These are phyloP conservation scores for Glyphotaelius pellucidus DNA, from an alignment of 2,888 invertebrate species.

Conservation along the genomic window DNA sequence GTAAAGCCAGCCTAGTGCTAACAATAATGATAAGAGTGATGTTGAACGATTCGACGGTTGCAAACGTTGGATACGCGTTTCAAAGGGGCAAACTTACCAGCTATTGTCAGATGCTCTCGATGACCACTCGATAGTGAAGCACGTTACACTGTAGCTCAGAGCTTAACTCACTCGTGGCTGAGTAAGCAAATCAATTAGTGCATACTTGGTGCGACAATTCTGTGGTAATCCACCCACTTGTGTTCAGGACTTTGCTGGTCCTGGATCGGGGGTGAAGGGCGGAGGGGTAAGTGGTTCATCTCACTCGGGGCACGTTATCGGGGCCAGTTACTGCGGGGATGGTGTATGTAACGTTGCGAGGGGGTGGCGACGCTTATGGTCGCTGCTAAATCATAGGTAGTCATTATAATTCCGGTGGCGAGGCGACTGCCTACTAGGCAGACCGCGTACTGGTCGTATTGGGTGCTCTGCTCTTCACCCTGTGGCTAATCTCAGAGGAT, in stretches of 20 bases:
- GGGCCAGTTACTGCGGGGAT: background rate
- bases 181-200: background rate
- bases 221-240: background rate
- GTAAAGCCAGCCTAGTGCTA: background rate
- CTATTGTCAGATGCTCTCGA: background rate
- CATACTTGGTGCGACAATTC: background rate
- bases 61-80: background rate
- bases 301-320: background rate
- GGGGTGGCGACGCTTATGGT: background rate
- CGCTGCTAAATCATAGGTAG: background rate
- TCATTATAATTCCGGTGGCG: background rate
- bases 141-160: background rate
- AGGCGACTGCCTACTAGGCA: no score
- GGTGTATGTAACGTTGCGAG: background rate
- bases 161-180: background rate
- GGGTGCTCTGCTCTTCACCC: no score
- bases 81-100: background rate
- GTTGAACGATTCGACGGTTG: background rate
- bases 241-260: background rate
- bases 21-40: background rate
- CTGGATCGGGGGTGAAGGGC: background rate
- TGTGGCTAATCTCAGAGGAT: no score
- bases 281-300: background rate
- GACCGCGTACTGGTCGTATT: no score
- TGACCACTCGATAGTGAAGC: background rate